Evolutionary conservation across 2,888 invertebrate species (phyloP).

Genomic region (Ophion slaviceki): DNA sequence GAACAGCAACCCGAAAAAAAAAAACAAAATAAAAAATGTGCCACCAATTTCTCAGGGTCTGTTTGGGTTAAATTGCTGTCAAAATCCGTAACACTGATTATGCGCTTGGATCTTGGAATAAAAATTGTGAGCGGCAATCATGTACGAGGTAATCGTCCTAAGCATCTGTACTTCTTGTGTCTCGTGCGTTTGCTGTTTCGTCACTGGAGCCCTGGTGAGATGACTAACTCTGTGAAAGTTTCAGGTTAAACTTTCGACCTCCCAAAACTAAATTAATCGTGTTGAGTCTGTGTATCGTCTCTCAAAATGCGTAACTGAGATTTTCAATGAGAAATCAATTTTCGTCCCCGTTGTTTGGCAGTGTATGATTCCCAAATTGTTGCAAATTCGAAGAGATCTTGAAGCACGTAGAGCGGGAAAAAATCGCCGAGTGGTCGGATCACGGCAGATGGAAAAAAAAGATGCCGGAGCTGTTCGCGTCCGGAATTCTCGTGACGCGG

Average conservation of each 20-base stretch:
- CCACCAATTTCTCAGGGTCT: no score
- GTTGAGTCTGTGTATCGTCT: no score
- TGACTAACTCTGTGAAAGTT: not conserved
- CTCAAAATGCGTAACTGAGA: no score
- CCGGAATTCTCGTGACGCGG: constrained; percentile 7
- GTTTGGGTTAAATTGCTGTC: constrained; percentile 13
- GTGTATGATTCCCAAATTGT: constrained; percentile 59
- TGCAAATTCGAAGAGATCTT: constrained; percentile 50
- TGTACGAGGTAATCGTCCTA: constrained; percentile 70
- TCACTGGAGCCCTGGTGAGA: constrained; percentile 71
- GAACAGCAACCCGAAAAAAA: no score
- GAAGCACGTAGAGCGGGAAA: not conserved
- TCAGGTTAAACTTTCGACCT: constrained; percentile 10
- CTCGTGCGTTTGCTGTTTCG: constrained; percentile 71
- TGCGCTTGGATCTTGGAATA: not conserved
- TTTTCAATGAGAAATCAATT: not conserved
- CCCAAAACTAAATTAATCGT: no score
- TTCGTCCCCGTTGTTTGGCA: constrained; percentile 18
- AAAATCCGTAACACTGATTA: constrained; percentile 13
- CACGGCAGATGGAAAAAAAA: not conserved
- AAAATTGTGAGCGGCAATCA: constrained; percentile 49
- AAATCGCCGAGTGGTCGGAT: not conserved
- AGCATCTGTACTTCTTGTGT: constrained; percentile 70
- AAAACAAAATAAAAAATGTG: no score
- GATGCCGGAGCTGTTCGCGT: not conserved